phyloP scores from a whole-genome alignment of 2,888 invertebrate genomes.

The Diarsia brunnea region DNA sequence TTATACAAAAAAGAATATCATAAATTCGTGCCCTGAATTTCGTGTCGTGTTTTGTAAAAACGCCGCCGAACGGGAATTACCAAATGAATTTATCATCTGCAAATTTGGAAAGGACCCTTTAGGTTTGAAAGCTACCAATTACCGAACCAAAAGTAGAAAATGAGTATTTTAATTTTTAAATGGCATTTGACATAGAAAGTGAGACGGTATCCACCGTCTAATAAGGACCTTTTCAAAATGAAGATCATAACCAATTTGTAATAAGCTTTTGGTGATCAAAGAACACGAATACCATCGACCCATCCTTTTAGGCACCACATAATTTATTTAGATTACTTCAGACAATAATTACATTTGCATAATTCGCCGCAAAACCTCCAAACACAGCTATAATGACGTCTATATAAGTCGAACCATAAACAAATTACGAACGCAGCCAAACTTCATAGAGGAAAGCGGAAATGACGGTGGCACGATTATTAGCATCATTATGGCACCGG shows the following conservation, averaged over 20 bases:
- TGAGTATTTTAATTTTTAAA: neutral
- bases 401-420: conserved; percentile 48
- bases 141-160: neutral
- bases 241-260: neutral
- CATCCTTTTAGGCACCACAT: conserved; percentile 4
- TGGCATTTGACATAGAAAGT: neutral
- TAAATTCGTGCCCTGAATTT: conserved; percentile 15
- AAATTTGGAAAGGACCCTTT: conserved; percentile 6
- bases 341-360: conserved; percentile 45
- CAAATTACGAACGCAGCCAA: conserved; percentile 55
- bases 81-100: conserved; percentile 16
- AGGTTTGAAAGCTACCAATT: neutral
- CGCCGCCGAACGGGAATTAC: neutral
- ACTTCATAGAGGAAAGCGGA: conserved; percentile 56
- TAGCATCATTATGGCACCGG: conserved; percentile 60
- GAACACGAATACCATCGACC: neutral
- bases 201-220: no score
- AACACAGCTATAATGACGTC: conserved; percentile 30
- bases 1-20: conserved; percentile 14
- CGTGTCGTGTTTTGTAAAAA: conserved; percentile 19
- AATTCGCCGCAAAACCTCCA: conserved; percentile 43
- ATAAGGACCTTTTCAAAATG: neutral
- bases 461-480: conserved; percentile 63
- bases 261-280: neutral
- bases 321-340: conserved; percentile 25